phyloP scores from a whole-genome alignment of 2,888 invertebrate species.

The Thalpophila matura region DNA sequence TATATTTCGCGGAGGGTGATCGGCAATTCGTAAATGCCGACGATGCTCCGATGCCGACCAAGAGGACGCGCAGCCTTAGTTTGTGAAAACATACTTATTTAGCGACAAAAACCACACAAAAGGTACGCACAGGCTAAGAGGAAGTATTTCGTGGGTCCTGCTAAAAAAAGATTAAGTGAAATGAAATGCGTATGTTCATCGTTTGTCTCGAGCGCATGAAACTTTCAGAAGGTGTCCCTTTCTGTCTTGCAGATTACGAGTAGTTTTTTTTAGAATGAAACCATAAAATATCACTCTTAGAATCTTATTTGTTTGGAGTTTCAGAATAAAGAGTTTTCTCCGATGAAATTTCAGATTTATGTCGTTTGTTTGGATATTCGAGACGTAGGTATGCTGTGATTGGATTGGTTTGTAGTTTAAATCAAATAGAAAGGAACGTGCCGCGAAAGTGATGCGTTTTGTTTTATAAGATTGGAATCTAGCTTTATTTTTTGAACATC shows the following conservation, averaged over 20 bases:
- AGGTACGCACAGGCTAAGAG: not conserved
- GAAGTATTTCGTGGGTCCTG: not conserved
- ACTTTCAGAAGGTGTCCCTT: constrained; percentile 8
- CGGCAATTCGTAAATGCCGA: too few species aligned
- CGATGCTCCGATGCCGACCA: too few species aligned
- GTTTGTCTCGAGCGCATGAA: constrained; percentile 29
- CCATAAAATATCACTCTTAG: not conserved
- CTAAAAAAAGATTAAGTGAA: constrained; percentile 40
- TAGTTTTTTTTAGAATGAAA: not conserved
- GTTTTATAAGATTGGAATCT: too few species aligned
- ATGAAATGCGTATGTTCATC: constrained; percentile 24
- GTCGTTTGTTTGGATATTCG: constrained; percentile 2
- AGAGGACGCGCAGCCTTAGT: too few species aligned
- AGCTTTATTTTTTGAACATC: too few species aligned
- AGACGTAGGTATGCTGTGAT: constrained; percentile 2
- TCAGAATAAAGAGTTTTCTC: constrained; percentile 13
- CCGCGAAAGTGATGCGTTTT: too few species aligned
- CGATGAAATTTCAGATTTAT: constrained; percentile 7
- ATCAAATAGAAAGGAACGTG: constrained; percentile 24
- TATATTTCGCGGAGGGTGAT: not conserved
- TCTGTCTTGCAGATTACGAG: not conserved
- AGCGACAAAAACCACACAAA: too few species aligned
- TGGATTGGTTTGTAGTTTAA: constrained; percentile 22
- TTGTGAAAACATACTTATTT: too few species aligned
- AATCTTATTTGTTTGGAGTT: not conserved